These are phyloP conservation scores for Eupristina koningsbergeri DNA, from an alignment of 1,140 invertebrate species.

Conservation along the genomic window DNA sequence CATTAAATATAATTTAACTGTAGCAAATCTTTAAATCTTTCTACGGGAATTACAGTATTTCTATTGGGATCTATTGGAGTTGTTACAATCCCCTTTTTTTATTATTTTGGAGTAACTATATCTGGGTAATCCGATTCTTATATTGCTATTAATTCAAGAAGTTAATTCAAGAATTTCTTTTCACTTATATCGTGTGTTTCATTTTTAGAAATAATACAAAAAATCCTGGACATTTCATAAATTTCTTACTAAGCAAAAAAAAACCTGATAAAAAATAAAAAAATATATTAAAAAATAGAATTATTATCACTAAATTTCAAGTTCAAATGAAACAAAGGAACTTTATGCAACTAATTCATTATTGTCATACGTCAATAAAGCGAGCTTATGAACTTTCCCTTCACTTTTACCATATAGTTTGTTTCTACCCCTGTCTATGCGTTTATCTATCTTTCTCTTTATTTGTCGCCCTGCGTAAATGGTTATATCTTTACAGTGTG, in stretches of 20 bases:
- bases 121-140: background rate
- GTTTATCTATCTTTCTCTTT: background rate
- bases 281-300: background rate
- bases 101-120: no score
- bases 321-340: background rate
- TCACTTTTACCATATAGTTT: no score
- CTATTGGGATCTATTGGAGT: no score
- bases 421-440: background rate
- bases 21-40: no score
- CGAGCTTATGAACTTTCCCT: background rate
- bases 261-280: background rate
- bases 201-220: no score
- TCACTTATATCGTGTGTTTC: background rate
- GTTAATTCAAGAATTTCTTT: background rate
- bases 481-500: background rate
- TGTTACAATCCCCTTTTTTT: no score
- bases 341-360: conserved; percentile 6
- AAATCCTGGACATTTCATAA: no score
- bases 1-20: no score
- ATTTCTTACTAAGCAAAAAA: background rate
- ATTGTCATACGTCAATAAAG: conserved; percentile 33
- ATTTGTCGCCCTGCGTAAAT: background rate
- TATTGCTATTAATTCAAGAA: background rate
- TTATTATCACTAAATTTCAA: background rate
- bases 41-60: no score